Conservation (phyloP, 1,140 invertebrate genomes). For the Oppia nitens region DNA sequence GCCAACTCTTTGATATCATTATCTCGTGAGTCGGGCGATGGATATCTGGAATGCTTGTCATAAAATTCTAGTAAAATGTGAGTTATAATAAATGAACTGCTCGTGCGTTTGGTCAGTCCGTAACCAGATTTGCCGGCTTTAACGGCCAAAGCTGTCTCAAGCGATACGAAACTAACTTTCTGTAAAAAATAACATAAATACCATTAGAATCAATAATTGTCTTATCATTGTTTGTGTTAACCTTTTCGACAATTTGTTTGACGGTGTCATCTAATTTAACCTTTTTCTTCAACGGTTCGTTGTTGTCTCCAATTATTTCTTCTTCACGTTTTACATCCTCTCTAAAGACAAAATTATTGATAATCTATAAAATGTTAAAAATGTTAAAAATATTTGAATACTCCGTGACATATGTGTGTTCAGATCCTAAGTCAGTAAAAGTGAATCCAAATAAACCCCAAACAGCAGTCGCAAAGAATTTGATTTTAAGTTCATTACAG, state of each 20-base stretch:
- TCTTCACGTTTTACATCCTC: constrained; percentile 23
- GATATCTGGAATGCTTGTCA: constrained; percentile 45
- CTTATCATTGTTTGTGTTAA: neutral
- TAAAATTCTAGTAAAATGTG: constrained; percentile 43
- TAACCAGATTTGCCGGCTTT: constrained; percentile 26
- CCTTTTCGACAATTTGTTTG: constrained; percentile 7
- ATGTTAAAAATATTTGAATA: constrained; percentile 53
- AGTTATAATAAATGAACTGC: constrained; percentile 9
- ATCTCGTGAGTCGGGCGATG: constrained; percentile 40
- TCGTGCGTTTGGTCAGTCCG: constrained; percentile 17
- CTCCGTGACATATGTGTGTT: constrained; percentile 55
- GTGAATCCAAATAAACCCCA: constrained; percentile 85
- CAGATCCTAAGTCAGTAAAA: constrained; percentile 69
- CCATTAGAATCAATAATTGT: too few species aligned
- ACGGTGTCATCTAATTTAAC: constrained; percentile 18
- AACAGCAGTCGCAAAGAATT: constrained; percentile 76
- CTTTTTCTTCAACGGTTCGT: constrained; percentile 25
- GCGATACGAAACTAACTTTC: constrained; percentile 5
- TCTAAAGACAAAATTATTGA: constrained; percentile 16
- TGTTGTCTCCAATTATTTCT: constrained; percentile 17
- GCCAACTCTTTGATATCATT: constrained; percentile 42
- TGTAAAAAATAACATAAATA: neutral
- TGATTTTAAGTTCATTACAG: constrained; percentile 40
- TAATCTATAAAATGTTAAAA: constrained; percentile 27
- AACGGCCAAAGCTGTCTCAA: constrained; percentile 23